Base-by-base conservation (phyloP, 1,140 invertebrate species). In the Nephila pilipes region DNA sequence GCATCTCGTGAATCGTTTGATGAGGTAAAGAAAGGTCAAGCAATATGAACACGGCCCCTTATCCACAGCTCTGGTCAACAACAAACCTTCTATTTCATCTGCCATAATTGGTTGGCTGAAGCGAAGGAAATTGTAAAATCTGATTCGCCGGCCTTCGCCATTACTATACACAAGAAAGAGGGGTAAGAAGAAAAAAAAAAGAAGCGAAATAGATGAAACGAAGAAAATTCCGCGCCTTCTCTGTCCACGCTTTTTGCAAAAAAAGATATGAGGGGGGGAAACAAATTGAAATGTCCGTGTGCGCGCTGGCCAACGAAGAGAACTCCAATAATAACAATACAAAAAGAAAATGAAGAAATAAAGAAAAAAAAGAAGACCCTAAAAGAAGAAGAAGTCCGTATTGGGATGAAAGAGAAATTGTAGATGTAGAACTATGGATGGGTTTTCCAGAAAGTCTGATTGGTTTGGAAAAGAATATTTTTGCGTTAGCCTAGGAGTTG, bases 121-220 rank as follows among this genome's bases (percentile, higher is more conserved):
- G 90, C 90, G 90, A 85, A 92, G 90, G 90, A 92, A 92, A 92
- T 92, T 92, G 90, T 92, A 92, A 92, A 92, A 92, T 92, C 90
- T 92, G 90, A 92, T 92, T 92, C 90, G 90, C 80, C 90, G 25
- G 90, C 90, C 90, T 81, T 92, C 90, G 38, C 90, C 90, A 92
- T 92, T 92, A 92, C 90, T 85, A 92, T 92, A 92, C 80, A 75
- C 79, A 38, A 29, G 83, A 58, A 75, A 75, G 29, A 32, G 22
- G 58, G 58, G 58, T 22, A 25, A 85, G 54, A 25, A 85, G 54
- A 55, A 85, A 32, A 55, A 54, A 22, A 87, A 80, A 80, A 90
- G 54, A 80, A 25, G 46, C 18, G 60, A 83, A 83, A 83, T 83
- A 58, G 90, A 92, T 85, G 79, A 79, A 83, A 90, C 79, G 89